These are phyloP conservation scores for Drosophila ezoana DNA, from an alignment of 2,888 invertebrate species.

Conservation along the genomic window DNA sequence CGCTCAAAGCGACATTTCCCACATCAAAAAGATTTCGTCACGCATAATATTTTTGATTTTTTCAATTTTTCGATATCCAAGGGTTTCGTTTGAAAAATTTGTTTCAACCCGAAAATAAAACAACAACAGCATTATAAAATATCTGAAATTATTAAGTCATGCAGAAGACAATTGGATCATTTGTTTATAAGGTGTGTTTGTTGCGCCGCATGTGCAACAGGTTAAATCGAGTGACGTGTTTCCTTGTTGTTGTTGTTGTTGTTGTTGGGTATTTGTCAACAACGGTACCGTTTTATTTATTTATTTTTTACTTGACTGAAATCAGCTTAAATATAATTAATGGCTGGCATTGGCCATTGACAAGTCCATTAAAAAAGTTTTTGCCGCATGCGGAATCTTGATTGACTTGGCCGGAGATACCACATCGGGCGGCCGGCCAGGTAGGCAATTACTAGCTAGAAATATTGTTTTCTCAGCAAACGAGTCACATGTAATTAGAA, in stretches of 20 bases:
- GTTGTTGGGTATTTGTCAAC: conserved; percentile 63
- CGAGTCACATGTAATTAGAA: background rate
- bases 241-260: conserved; percentile 22
- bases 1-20: conserved; percentile 81
- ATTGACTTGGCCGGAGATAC: conserved; percentile 41
- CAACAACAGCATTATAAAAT: conserved; percentile 13
- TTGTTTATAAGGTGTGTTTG: conserved; percentile 74
- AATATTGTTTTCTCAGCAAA: conserved; percentile 8
- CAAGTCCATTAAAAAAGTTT: conserved; percentile 81
- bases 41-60: conserved; percentile 67
- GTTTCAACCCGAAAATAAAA: conserved; percentile 37
- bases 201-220: conserved; percentile 66
- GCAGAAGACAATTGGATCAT: conserved; percentile 81
- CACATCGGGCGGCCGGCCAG: conserved; percentile 6
- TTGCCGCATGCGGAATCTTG: conserved; percentile 44
- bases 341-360: conserved; percentile 79
- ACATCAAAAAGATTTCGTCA: conserved; percentile 82
- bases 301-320: conserved; percentile 51
- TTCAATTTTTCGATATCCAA: conserved; percentile 37
- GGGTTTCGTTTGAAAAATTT: conserved; percentile 67
- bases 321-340: conserved; percentile 82
- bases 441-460: conserved; percentile 1
- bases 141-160: conserved; percentile 75
- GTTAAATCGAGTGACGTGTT: conserved; percentile 67
- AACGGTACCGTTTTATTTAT: conserved; percentile 50